Evolutionary conservation across 2,888 invertebrate species (phyloP), one percentile per base, ranked within the genome.

Genomic region (Spodoptera exigua): DNA sequence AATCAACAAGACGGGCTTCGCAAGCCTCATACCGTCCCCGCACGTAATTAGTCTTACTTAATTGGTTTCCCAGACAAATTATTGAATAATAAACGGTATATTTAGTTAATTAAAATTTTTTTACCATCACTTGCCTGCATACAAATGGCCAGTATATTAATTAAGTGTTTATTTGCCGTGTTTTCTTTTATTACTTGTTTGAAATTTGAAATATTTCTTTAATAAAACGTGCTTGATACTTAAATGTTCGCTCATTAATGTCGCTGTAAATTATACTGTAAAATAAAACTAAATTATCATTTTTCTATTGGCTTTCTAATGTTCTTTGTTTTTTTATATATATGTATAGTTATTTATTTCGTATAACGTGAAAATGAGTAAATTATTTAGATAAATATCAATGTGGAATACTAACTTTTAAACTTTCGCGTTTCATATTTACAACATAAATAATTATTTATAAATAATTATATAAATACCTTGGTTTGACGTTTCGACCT

Each of bases 11-110:
- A 5, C 39, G 9, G 45, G 48, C 39, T 62, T 62, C 59, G 17
- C 55, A 41, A n/a, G 32, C 45, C 54, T 36, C 37, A 61, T 32
- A 49, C n/a, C 55, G 51, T 43, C 41, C 52, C 52, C 61, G 55
- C 52, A 59, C 68, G 21, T 67, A 78, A 81, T 81, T 76, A 81
- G 63, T 74, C 59, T 67, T 43, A 65, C 70, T 71, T 81, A 81
- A 81, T 81, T 78, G 71, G 74, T 72, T 78, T 69, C 62, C 44
- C 63, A 64, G 67, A 74, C 72, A 72, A 82, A 81, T 77, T 70
- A 74, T 69, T 70, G 66, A 67, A 72, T 71, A 71, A 78, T 76
- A 78, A 72, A 65, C 54, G 49, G 35, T 51, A 48, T 57, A 62
- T 56, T 56, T 63, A 47, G 35, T 70, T 64, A 64, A 54, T 76